Base-by-base conservation (phyloP, 2,888 invertebrate genomes). In the Dolichopus griseipennis region DNA sequence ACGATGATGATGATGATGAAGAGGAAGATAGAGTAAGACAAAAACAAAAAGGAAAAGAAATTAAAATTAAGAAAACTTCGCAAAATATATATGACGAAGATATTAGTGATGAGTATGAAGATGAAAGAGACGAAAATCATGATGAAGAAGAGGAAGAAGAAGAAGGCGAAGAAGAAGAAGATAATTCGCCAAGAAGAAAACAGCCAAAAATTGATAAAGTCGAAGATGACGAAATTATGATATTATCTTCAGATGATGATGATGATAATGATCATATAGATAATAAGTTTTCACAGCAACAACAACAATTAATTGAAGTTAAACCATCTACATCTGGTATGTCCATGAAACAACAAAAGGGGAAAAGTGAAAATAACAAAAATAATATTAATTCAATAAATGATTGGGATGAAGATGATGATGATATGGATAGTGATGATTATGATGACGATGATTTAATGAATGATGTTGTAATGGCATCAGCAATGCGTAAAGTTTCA, bases 381-480 rank as follows among this genome's bases (percentile, higher is more conserved):
- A 18, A 52, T 52, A 18, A 27, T 18, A 9, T 18, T 18, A 63
- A 63, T 63, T 12, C 22, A 27, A 1, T 63, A n/a, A n/a, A 64
- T 20, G 20, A 64, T 8, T 37, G 18, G 8, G 33, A 20, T 64
- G 64, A 64, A 22, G 37, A 64, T 8, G 64, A 63, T 33, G 12
- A 33, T 64, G 64, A 64, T 20, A 34, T 37, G 10, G 64, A 37
- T 37, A 64, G 64, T 64, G 64, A 64, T 34, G 37, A 64, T 37
- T 64, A 64, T 64, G 64, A 64, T 64, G 64, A 64, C 20, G n/a
- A 64, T 64, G 64, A 64, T 64, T 37, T 64, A 37, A 64, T 64
- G 64, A 34, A 64, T 64, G 37, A 34, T 33, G 64, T 37, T 64
- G 64, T 64, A 10, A 34, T 64, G 37, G 33, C 64, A n/a, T 15